phyloP scores from a whole-genome alignment of 2,113 vertebrate genomes.

The Nematolebias whitei region DNA sequence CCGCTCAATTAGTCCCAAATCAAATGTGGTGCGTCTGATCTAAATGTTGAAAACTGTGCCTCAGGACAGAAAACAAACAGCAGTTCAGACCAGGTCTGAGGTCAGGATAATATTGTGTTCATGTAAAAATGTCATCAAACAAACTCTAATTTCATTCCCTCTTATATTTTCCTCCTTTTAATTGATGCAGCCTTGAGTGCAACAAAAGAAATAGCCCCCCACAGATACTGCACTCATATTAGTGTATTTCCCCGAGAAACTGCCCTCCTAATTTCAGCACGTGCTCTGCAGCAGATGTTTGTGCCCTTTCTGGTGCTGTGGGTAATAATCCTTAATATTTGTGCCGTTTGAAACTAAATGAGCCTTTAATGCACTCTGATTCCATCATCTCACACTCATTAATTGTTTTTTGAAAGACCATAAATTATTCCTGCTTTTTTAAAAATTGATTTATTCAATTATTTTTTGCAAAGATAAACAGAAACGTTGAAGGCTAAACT shows the following conservation, averaged over 20 bases:
- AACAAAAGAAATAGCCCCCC: conserved; percentile 9
- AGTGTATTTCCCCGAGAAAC: conserved; percentile 47
- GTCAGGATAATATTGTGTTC: background rate
- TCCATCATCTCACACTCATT: conserved; percentile 73
- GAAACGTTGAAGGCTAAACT: conserved; percentile 63
- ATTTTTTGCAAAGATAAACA: conserved; percentile 59
- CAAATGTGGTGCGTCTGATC: background rate
- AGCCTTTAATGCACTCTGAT: conserved; percentile 80
- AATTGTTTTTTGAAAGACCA: conserved; percentile 76
- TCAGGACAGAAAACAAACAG: background rate
- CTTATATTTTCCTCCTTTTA: conserved; percentile 9
- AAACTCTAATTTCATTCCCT: conserved; percentile 12
- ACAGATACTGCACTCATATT: conserved; percentile 5
- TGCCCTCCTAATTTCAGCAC: conserved; percentile 61
- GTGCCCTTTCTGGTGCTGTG: conserved; percentile 68
- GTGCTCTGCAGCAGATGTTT: conserved; percentile 68
- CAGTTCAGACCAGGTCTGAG: background rate
- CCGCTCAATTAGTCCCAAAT: conserved; percentile 6
- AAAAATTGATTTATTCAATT: conserved; percentile 31
- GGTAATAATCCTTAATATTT: conserved; percentile 80
- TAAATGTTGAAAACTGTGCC: background rate
- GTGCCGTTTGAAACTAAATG: conserved; percentile 77
- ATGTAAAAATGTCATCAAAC: conserved; percentile 8
- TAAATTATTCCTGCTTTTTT: conserved; percentile 58
- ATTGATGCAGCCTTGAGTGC: conserved; percentile 9